Conservation (phyloP, 2,888 invertebrate species). For the Lycia hirtaria region DNA sequence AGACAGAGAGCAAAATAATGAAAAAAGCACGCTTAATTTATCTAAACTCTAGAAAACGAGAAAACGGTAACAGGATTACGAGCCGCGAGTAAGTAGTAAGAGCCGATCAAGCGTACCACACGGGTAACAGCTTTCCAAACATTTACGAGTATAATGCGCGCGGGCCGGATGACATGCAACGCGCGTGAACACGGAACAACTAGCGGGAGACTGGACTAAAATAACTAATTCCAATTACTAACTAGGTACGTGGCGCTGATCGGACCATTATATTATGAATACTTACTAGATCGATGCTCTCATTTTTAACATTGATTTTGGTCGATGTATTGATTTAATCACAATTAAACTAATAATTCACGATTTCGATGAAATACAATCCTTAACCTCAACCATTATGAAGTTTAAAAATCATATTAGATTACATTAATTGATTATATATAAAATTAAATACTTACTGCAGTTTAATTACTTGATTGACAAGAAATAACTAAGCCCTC, state of each 20-base stretch:
- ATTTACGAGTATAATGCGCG: slow-evolving; percentile 26
- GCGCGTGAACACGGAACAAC: slow-evolving; percentile 32
- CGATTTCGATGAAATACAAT: background rate
- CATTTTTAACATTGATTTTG: background rate
- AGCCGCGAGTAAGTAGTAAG: slow-evolving; percentile 28
- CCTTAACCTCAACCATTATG: too few relatives aligned
- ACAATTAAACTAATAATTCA: background rate
- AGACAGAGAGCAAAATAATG: too few relatives aligned
- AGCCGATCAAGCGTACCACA: slow-evolving; percentile 48
- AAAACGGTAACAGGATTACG: slow-evolving; percentile 12
- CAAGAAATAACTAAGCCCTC: background rate
- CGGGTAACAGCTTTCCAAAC: slow-evolving; percentile 54
- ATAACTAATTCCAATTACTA: slow-evolving; percentile 13
- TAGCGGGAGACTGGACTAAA: slow-evolving; percentile 9
- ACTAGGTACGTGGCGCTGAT: slow-evolving; percentile 4
- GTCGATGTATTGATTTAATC: background rate
- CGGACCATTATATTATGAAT: background rate
- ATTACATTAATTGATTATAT: too few relatives aligned
- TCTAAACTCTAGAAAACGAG: slow-evolving; percentile 5
- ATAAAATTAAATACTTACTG: too few relatives aligned
- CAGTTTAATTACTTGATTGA: too few relatives aligned
- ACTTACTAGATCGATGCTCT: background rate
- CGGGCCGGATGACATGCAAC: slow-evolving; percentile 23
- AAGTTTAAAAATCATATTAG: too few relatives aligned
- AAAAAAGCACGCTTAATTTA: background rate